A percentile compares a stretch with the other conserved stretches of the same genome.
These are phyloP conservation scores for Metopolophium dirhodum DNA, from an alignment of 1,140 invertebrate species.

Conservation along the genomic window DNA sequence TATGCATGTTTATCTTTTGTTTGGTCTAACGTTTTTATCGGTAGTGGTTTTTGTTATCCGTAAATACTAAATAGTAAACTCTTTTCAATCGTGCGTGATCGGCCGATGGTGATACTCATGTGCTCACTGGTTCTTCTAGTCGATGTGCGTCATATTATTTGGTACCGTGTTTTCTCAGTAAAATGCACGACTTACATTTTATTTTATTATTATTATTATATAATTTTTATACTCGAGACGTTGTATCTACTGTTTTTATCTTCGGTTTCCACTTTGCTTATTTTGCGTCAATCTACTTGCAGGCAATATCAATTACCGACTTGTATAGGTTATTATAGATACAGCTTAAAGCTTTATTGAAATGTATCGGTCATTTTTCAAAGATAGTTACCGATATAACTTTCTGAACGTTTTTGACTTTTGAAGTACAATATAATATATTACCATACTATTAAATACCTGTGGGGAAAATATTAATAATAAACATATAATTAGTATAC, in stretches of 20 bases:
- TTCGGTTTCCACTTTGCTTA: not conserved
- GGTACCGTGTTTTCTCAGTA: not conserved
- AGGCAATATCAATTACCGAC: not conserved
- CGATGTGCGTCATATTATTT: not conserved
- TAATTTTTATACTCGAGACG: not conserved
- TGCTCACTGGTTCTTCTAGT: not conserved
- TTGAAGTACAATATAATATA: not conserved
- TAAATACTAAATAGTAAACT: not conserved
- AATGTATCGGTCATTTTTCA: not conserved
- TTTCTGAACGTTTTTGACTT: not conserved
- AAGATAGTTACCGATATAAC: not conserved
- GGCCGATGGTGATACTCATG: not conserved
- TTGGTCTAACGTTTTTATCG: not conserved
- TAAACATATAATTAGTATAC: too few relatives aligned
- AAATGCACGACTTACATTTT: not conserved
- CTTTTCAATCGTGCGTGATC: not conserved
- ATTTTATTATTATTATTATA: not conserved
- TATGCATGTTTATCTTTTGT: not conserved
- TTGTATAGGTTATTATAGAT: too few relatives aligned
- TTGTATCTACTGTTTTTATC: not conserved
- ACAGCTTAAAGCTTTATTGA: not conserved
- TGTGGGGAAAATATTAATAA: too few relatives aligned
- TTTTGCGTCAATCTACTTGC: not conserved
- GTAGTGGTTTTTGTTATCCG: not conserved
- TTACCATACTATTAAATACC: too few relatives aligned